phyloP scores from a whole-genome alignment of 2,888 invertebrate genomes.

The Scaptomyza cyrtandrae region DNA sequence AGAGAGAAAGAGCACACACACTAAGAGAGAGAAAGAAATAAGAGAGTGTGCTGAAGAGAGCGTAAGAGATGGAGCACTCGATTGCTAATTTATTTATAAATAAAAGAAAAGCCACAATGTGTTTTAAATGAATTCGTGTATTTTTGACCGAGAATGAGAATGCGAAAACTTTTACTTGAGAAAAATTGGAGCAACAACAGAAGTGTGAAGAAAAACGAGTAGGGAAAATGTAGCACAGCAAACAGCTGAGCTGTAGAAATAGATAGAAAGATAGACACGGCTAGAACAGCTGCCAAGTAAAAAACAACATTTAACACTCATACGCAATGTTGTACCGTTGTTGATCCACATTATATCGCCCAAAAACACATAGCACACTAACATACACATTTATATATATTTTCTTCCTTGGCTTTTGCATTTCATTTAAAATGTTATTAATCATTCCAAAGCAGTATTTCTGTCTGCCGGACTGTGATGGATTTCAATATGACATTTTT shows the following conservation, averaged over 20 bases:
- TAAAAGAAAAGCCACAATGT: conserved; percentile 41
- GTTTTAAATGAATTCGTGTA: conserved; percentile 43
- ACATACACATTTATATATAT: not conserved
- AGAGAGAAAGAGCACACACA: conserved; percentile 5
- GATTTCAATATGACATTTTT: conserved; percentile 31
- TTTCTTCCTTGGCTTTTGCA: conserved; percentile 23
- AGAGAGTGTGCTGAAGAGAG: conserved; percentile 19
- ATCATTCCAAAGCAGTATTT: conserved; percentile 42
- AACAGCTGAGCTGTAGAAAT: conserved; percentile 60
- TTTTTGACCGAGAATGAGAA: conserved; percentile 8
- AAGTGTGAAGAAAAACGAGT: not conserved
- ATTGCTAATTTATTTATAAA: conserved; percentile 62
- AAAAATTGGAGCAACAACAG: conserved; percentile 47
- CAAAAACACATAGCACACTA: conserved; percentile 17
- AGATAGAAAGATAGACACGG: conserved; percentile 7
- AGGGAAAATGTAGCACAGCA: conserved; percentile 63
- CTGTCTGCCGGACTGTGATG: conserved; percentile 48
- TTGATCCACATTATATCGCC: conserved; percentile 40
- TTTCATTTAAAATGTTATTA: conserved; percentile 59
- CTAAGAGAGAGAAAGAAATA: not conserved
- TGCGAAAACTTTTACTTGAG: conserved; percentile 30
- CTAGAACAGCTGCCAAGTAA: conserved; percentile 39
- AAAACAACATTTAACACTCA: conserved; percentile 58
- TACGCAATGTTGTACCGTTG: conserved; percentile 63
- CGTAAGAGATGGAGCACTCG: conserved; percentile 4